Conservation (phyloP, 2,113 vertebrate genomes). For the Nothocercus nigrocapillus region DNA sequence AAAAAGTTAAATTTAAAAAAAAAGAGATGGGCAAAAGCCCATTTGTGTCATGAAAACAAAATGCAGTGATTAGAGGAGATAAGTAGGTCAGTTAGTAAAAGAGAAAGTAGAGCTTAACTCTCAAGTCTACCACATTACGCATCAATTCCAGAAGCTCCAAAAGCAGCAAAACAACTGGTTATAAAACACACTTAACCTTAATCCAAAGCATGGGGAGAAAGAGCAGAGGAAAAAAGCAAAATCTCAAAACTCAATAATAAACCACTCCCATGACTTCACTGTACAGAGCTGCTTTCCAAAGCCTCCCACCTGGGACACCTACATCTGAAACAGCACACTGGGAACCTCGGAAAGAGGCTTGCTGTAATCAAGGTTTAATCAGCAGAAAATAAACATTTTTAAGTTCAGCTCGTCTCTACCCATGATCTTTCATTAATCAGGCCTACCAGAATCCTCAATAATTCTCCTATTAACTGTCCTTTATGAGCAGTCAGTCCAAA, state of each 20-base stretch:
- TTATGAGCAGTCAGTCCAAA: not conserved
- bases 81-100: not conserved
- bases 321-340: not conserved
- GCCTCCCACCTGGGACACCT: not conserved
- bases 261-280: not conserved
- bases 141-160: not conserved
- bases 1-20: not conserved
- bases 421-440: not conserved
- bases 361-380: not conserved
- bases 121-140: not conserved
- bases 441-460: not conserved
- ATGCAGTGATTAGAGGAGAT: not conserved
- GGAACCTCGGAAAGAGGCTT: not conserved
- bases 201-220: not conserved
- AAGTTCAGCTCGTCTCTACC: not conserved
- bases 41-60: constrained; percentile 4
- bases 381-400: not conserved
- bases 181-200: not conserved
- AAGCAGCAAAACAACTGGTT: not conserved
- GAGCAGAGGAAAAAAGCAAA: not conserved
- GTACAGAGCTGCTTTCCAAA: not conserved
- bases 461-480: not conserved
- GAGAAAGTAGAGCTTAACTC: not conserved
- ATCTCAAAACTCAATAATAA: not conserved
- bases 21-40: not conserved